Evolutionary conservation across 1,140 invertebrate genomes (phyloP).

Genomic region (Adelges cooleyi): DNA sequence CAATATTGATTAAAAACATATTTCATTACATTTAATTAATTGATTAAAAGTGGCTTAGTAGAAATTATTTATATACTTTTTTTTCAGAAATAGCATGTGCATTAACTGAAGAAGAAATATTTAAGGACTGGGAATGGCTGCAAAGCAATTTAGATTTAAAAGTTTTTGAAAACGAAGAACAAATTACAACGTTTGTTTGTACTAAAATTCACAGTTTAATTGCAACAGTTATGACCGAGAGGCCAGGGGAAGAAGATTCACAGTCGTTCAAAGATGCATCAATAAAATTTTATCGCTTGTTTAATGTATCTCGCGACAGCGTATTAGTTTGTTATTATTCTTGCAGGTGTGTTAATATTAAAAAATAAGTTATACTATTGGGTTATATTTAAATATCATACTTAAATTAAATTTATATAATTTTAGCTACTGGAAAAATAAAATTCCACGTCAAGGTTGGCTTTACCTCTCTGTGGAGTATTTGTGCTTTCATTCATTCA

Average conservation of each 20-base stretch:
- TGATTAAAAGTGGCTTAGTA: too few species aligned
- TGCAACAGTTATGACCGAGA: constrained; percentile 43
- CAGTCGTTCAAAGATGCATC: constrained; percentile 66
- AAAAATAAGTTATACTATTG: constrained; percentile 36
- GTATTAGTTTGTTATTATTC: constrained; percentile 91
- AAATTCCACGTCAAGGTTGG: constrained; percentile 87
- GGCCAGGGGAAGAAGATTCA: constrained; percentile 63
- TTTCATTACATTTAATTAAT: too few species aligned
- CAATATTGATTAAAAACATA: too few species aligned
- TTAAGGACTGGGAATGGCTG: constrained; percentile 89
- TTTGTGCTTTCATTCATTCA: constrained; percentile 90
- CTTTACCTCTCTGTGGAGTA: constrained; percentile 92
- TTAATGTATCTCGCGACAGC: constrained; percentile 84
- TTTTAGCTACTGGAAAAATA: constrained; percentile 82
- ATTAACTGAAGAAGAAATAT: constrained; percentile 72
- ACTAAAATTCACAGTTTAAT: constrained; percentile 92
- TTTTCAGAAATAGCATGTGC: constrained; percentile 73
- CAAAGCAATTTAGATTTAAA: constrained; percentile 74
- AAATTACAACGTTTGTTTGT: constrained; percentile 87
- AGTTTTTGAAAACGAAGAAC: constrained; percentile 86
- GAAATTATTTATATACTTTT: constrained; percentile 30
- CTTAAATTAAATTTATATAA: constrained; percentile 40
- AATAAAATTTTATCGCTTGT: constrained; percentile 77
- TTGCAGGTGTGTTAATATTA: constrained; percentile 56
- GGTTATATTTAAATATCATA: constrained; percentile 36